Evolutionary conservation across 2,113 vertebrate species (phyloP).

Genomic region (Rhizomys pruinosus): DNA sequence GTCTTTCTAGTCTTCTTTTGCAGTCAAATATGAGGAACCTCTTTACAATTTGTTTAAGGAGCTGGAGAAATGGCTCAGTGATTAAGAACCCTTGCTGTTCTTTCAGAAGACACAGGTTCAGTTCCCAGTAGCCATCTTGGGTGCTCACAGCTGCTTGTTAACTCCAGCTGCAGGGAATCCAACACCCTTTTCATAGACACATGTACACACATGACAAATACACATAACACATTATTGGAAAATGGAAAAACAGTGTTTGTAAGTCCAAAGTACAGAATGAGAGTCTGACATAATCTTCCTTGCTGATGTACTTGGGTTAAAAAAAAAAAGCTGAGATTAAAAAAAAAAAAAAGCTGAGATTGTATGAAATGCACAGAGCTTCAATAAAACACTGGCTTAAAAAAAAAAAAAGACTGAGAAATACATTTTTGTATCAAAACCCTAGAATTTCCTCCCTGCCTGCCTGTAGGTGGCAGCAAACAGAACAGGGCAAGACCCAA

Average conservation of each 20-base stretch:
- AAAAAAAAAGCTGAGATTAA: too few species aligned
- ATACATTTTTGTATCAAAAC: conserved; percentile 30
- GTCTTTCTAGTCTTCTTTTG: background rate
- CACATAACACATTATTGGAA: background rate
- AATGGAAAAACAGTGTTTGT: too few species aligned
- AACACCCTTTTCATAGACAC: too few species aligned
- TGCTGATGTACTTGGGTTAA: background rate
- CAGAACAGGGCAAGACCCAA: background rate
- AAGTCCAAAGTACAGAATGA: too few species aligned
- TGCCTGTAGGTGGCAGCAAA: background rate
- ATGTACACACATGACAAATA: background rate
- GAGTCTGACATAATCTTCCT: too few species aligned
- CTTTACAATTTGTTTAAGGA: conserved; percentile 19
- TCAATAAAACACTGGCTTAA: too few species aligned
- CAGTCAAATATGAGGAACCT: background rate
- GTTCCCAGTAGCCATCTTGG: background rate
- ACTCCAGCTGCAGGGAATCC: background rate
- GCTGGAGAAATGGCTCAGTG: background rate
- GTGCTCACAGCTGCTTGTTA: background rate
- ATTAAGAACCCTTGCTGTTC: background rate
- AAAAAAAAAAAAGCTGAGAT: too few species aligned
- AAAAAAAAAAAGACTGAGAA: too few species aligned
- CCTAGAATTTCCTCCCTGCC: background rate
- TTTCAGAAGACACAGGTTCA: background rate
- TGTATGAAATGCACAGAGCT: too few species aligned